Evolutionary conservation across 2,797 vertebrate genomes (phyloP), one percentile per base, ranked within the genome.

Genomic region (Mycteria americana): DNA sequence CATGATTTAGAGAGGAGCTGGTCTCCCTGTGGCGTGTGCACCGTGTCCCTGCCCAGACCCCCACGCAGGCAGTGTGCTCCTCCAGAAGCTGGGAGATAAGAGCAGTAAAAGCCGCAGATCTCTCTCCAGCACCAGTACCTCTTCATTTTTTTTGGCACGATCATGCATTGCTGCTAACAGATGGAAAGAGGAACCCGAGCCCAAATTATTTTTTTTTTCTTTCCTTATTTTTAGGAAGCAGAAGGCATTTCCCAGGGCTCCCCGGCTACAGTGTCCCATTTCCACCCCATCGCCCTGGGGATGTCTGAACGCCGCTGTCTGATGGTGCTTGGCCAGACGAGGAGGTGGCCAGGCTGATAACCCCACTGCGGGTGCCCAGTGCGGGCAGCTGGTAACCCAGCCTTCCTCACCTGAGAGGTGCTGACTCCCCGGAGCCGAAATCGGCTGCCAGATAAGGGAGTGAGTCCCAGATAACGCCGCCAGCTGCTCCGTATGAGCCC

Each of bases 1-100:
- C 19, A 22, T 98, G 97, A 97, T 98, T 97, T 95, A 93, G 94
- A 62, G 93, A 78, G 92, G 87, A 95, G 91, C 84, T 75, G 86
- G 81, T 92, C 94, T 90, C 87, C 87, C 86, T 50, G 30, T 51
- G 93, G 93, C 63, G 43, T 95, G 93, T 79, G 94, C 92, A 23
- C 85, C 4, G 2, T 75, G 89, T 93, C 89, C 95, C 92, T 86
- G 85, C 67, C 94, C 68, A 96, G 94, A 95, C 81, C 94, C 63
- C 93, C 80, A 89, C 31, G 24, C 94, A 96, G 86, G 48, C 78
- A 89, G 33, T 14, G 21, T 9, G 13, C 96, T 96, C 88, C 87
- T 94, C 92, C 45, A 56, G 94, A 76, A 95, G 96, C 89, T 13
- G 7, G 70, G 82, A 97, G 97, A 97, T 96, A 97, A 97, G 86